Conservation (phyloP, 2,888 invertebrate species). For the Leuctra nigra region DNA sequence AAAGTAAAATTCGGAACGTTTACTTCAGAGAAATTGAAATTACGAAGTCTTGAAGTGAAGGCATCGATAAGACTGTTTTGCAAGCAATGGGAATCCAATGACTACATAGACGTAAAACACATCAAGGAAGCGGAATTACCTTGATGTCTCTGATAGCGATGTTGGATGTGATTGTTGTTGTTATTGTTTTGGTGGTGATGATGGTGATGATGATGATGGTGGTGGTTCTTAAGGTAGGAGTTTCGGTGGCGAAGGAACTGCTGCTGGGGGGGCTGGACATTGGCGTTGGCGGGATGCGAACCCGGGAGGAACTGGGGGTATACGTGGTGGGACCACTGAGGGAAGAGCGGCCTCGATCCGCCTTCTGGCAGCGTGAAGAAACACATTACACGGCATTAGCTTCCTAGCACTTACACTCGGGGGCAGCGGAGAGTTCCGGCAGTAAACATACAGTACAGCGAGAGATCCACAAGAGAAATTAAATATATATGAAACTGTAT, state of each 20-base stretch:
- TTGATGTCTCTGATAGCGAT: constrained; percentile 54
- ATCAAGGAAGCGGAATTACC: constrained; percentile 42
- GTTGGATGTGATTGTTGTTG: constrained; percentile 46
- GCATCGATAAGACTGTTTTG: too few relatives aligned
- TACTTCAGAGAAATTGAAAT: too few relatives aligned
- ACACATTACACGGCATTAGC: constrained; percentile 6
- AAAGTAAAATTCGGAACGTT: too few relatives aligned
- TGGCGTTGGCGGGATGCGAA: constrained; percentile 58
- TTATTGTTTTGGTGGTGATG: constrained; percentile 44
- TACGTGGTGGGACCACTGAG: constrained; percentile 93
- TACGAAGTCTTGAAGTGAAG: too few relatives aligned
- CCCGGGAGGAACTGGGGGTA: constrained; percentile 91
- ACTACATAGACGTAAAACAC: too few relatives aligned
- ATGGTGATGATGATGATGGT: constrained; percentile 47
- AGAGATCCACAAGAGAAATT: too few relatives aligned
- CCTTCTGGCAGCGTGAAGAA: constrained; percentile 22
- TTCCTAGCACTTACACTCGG: too few relatives aligned
- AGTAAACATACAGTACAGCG: too few relatives aligned
- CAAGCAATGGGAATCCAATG: too few relatives aligned
- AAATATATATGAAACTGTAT: too few relatives aligned
- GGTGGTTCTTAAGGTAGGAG: constrained; percentile 47
- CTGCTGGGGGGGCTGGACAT: constrained; percentile 42
- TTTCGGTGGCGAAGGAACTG: constrained; percentile 46
- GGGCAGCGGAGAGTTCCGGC: too few relatives aligned
- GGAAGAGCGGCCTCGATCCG: constrained; percentile 77